Base-by-base conservation (phyloP, 2,113 vertebrate species). In the Lamprologus speciosus region DNA sequence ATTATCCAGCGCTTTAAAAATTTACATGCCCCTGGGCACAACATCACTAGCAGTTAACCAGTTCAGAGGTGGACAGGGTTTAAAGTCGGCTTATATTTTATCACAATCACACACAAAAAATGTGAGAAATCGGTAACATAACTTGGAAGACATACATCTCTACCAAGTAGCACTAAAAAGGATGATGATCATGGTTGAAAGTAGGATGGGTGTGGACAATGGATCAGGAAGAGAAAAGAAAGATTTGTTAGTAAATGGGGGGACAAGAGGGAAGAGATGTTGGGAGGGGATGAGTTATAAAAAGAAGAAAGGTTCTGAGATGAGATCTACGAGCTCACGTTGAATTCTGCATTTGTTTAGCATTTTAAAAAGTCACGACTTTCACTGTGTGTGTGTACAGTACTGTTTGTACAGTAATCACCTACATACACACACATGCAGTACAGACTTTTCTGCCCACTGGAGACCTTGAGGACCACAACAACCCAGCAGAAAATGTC, bases 401-500 rank as follows among this genome's bases (percentile, higher is more conserved):
- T 45, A 26, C 21, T 73, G 37, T 45, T 21, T 45, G 81, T 80
- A 45, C 83, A 82, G 81, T 87, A 91, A 65, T 80, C 82, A 89
- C 88, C 14, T 53, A 51, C 81, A 83, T 26, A 91, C 85, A 87
- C 84, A 80, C 37, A 81, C 84, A 87, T n/a, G 33, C 85, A 80
- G 60, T 40, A 81, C 79, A 82, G 78, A 89, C 78, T 70, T 53
- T 73, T 87, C 88, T 92, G 81, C 92, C 86, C 89, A 87, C 83
- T 82, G 50, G 88, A 90, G 88, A 93, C 90, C 93, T 91, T 94
- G 85, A 91, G 81, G 89, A 89, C 84, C 83, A 88, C 86, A 90
- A 65, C 83, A 91, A 84, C 40, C 53, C 50, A 45, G 55, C 37
- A 80, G 68, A 80, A 86, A 88, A 87, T 45, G 85, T 89, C 79